A percentile compares a stretch with the other conserved stretches of the same genome.
Conservation (phyloP, 1,140 invertebrate genomes). For the Conus betulinus region DNA sequence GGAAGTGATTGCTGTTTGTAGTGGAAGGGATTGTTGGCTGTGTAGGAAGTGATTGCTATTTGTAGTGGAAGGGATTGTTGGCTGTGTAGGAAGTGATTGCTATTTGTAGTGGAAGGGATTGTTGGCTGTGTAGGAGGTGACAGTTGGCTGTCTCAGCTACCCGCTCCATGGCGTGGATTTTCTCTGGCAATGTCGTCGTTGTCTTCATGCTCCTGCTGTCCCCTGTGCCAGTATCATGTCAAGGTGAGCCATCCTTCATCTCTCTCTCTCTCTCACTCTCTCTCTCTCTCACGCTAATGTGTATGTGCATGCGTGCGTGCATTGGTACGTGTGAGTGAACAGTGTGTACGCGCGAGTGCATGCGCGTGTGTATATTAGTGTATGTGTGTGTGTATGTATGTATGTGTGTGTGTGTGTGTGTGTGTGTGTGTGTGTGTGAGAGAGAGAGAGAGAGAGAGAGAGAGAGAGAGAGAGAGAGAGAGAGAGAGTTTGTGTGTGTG, state of each 20-base stretch:
- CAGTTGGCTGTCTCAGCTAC: not conserved
- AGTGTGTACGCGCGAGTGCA: not conserved
- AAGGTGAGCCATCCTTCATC: not conserved
- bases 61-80: too few species aligned
- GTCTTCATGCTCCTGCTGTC: not conserved
- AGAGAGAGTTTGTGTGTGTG: too few species aligned
- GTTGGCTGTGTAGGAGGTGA: too few species aligned
- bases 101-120: too few species aligned
- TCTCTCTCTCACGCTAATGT: not conserved
- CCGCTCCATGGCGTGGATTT: not conserved
- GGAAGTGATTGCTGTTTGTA: too few species aligned
- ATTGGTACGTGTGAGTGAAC: too few species aligned
- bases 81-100: too few species aligned
- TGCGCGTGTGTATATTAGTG: not conserved
- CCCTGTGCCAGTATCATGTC: not conserved
- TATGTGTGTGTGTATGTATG: not conserved
- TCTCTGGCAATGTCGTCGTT: not conserved
- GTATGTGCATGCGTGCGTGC: not conserved
- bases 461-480: too few species aligned
- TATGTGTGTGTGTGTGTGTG: not conserved
- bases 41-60: too few species aligned
- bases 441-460: too few species aligned
- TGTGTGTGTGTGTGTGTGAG: slow-evolving; percentile 2
- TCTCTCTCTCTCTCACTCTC: not conserved
- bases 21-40: too few species aligned